A percentile compares a stretch with the other conserved stretches of the same genome.
Conservation (phyloP, 2,113 vertebrate genomes). For the Andinoacara biseriatus region DNA sequence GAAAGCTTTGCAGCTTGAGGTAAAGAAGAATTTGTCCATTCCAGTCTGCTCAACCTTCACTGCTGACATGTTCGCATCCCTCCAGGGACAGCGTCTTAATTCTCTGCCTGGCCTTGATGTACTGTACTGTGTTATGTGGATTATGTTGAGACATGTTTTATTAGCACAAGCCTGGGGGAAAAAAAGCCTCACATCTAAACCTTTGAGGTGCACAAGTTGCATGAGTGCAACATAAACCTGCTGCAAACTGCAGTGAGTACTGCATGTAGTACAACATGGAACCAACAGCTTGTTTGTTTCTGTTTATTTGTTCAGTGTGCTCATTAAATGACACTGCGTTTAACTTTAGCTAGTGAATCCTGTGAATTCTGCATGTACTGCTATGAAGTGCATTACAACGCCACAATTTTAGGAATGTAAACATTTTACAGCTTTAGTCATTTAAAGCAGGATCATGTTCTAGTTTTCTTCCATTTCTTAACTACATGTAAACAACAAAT, state of each 20-base stretch:
- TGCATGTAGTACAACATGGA: background rate
- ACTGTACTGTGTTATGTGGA: background rate
- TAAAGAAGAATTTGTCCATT: background rate
- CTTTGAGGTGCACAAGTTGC: background rate
- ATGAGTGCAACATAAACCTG: background rate
- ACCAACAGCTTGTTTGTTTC: background rate
- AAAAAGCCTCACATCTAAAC: background rate
- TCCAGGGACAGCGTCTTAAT: background rate
- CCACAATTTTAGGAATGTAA: no score
- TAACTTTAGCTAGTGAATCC: no score
- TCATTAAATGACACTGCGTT: no score
- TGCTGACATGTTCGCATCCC: background rate
- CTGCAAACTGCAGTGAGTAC: background rate
- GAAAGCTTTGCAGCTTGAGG: background rate
- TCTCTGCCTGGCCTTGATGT: conserved; percentile 29
- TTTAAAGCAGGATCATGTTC: background rate
- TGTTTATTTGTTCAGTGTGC: fast-evolving
- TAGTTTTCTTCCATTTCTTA: no score
- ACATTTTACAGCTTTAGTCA: background rate
- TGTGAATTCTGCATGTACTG: no score
- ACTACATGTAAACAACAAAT: no score
- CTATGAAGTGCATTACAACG: no score
- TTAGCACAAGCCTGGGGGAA: background rate
- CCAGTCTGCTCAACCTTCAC: background rate
- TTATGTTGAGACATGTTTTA: conserved; percentile 47